These are phyloP conservation scores for Heteromormyrus szaboi DNA, from an alignment of 2,797 vertebrate genomes.

Conservation along the genomic window DNA sequence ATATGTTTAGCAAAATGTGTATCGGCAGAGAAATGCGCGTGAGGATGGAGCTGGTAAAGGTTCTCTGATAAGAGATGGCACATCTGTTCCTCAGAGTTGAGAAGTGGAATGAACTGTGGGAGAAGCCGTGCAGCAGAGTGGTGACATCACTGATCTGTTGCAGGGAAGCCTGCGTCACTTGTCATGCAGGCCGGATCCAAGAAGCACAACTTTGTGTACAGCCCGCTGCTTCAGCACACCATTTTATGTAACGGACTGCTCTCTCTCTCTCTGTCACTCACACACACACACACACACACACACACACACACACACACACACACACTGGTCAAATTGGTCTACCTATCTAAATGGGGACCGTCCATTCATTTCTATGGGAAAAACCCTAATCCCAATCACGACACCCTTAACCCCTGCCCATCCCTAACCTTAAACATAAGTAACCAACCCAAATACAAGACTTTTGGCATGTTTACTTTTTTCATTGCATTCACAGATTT, in stretches of 20 bases:
- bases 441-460: too few relatives aligned
- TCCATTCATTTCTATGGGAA: too few relatives aligned
- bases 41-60: neutral
- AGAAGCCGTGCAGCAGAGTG: neutral
- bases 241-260: neutral
- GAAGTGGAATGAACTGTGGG: neutral
- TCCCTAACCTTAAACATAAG: too few relatives aligned
- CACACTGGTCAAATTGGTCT: too few relatives aligned
- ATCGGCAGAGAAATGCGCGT: neutral
- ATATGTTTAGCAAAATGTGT: neutral
- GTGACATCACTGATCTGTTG: slow-evolving; percentile 4
- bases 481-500: too few relatives aligned
- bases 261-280: neutral
- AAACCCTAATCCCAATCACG: too few relatives aligned
- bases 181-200: neutral
- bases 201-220: neutral
- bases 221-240: neutral
- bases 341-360: too few relatives aligned
- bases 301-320: too few relatives aligned
- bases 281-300: too few relatives aligned
- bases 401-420: too few relatives aligned
- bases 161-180: slow-evolving; percentile 18
- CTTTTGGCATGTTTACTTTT: too few relatives aligned
- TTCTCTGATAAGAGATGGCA: neutral
- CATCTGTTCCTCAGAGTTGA: neutral